phyloP scores from a whole-genome alignment of 2,797 vertebrate genomes.

The Gastrophryne carolinensis region DNA sequence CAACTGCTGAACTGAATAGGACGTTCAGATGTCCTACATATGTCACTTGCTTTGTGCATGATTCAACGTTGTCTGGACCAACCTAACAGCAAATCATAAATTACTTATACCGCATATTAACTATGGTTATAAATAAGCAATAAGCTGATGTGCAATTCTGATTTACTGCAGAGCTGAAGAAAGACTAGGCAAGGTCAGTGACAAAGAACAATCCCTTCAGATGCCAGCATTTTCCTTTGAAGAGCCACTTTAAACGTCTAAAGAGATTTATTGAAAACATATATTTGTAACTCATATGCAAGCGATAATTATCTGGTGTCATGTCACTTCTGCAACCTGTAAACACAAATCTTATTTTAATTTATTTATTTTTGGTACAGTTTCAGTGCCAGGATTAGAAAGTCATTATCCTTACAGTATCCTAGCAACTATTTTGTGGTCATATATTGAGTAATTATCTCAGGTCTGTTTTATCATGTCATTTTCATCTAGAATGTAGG shows the following conservation, averaged over 20 bases:
- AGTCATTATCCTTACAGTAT: conserved; percentile 46
- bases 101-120: conserved; percentile 15
- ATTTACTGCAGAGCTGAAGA: conserved; percentile 55
- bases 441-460: conserved; percentile 45
- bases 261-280: conserved; percentile 39
- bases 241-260: conserved; percentile 2
- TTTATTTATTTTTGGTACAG: not conserved
- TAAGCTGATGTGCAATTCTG: conserved; percentile 53
- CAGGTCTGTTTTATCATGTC: fast-evolving
- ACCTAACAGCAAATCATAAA: conserved; percentile 18
- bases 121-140: conserved; percentile 57
- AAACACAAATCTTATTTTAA: not conserved
- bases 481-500: conserved; percentile 38
- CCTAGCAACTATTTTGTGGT: conserved; percentile 63
- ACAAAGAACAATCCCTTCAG: conserved; percentile 12
- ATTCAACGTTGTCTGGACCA: not conserved
- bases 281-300: conserved; percentile 19
- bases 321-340: fast-evolving
- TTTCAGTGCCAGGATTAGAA: fast-evolving
- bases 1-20: not conserved
- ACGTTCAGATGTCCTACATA: not conserved
- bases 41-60: not conserved
- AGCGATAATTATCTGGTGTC: conserved; percentile 8
- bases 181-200: conserved; percentile 56
- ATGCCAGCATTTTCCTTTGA: conserved; percentile 21